Conservation (phyloP, 2,797 vertebrate genomes). For the Peromyscus eremicus region DNA sequence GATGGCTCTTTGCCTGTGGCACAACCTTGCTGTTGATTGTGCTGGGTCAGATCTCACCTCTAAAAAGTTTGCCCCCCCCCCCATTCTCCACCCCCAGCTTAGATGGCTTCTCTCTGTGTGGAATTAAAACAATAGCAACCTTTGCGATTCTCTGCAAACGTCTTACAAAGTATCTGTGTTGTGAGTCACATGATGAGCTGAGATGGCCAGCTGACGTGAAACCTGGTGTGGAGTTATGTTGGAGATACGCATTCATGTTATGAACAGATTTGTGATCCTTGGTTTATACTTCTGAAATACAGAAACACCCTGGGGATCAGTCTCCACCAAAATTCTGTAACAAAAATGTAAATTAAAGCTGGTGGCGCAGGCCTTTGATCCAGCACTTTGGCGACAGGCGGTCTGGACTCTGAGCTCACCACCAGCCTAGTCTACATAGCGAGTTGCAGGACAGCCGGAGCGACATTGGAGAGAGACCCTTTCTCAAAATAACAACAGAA, state of each 20-base stretch:
- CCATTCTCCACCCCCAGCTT: not conserved
- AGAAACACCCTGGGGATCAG: not conserved
- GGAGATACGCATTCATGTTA: not conserved
- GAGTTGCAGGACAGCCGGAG: not conserved
- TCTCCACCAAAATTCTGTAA: not conserved
- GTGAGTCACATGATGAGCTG: not conserved
- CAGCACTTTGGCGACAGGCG: not conserved
- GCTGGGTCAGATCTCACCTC: not conserved
- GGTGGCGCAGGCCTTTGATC: no score
- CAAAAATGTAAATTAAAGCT: not conserved
- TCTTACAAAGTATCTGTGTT: not conserved
- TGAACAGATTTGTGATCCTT: not conserved
- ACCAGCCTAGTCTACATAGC: not conserved
- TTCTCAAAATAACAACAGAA: not conserved
- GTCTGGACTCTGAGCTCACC: not conserved
- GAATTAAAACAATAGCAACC: not conserved
- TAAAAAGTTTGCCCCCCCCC: not conserved
- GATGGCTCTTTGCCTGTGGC: not conserved
- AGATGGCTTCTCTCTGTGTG: not conserved
- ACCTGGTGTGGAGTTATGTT: not conserved
- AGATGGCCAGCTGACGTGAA: not conserved
- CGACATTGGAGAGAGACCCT: not conserved
- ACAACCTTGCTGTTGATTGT: not conserved
- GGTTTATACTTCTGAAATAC: not conserved
- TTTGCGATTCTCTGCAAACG: not conserved